Percentiles rank a stretch among this genome's conserved stretches.
phyloP scores from a whole-genome alignment of 2,888 invertebrate species.

The Meganola albula region DNA sequence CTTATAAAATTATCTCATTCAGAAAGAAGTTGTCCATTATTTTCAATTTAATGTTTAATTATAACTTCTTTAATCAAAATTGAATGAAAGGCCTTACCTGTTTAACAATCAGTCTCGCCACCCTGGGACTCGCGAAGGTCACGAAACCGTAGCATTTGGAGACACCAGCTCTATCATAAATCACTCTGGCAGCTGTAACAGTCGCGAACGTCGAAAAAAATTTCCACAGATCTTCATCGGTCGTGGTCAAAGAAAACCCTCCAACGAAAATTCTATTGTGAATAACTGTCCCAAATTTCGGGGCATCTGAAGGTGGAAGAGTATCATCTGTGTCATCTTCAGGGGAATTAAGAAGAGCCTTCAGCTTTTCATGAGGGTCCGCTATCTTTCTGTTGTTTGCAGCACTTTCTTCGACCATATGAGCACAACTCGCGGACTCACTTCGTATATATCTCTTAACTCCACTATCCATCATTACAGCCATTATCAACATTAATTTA shows the following conservation, averaged over 20 bases:
- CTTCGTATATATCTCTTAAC: constrained; percentile 69
- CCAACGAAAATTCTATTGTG: constrained; percentile 98
- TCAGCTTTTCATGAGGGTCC: constrained; percentile 69
- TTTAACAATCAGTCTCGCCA: constrained; percentile 70
- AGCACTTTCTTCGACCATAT: constrained; percentile 67
- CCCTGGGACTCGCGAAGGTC: constrained; percentile 77
- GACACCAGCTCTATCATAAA: constrained; percentile 95
- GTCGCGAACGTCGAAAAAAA: constrained; percentile 94
- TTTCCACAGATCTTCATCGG: constrained; percentile 93
- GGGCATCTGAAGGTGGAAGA: constrained; percentile 68
- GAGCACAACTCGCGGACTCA: constrained; percentile 70
- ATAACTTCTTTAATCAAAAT: too few species aligned
- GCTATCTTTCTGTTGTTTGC: constrained; percentile 57
- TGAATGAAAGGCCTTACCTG: constrained; percentile 55
- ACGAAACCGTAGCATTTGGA: constrained; percentile 96
- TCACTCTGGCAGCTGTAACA: constrained; percentile 95
- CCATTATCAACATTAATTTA: constrained; percentile 42
- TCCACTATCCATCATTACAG: constrained; percentile 53
- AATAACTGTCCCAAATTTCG: constrained; percentile 88
- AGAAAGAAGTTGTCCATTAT: too few species aligned
- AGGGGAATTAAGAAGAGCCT: constrained; percentile 63
- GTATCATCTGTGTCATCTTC: constrained; percentile 68
- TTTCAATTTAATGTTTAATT: too few species aligned
- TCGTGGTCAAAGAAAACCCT: constrained; percentile 95
- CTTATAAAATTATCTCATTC: too few species aligned